Evolutionary conservation across 2,888 invertebrate species (phyloP).

Genomic region (Stomorhina lunata): DNA sequence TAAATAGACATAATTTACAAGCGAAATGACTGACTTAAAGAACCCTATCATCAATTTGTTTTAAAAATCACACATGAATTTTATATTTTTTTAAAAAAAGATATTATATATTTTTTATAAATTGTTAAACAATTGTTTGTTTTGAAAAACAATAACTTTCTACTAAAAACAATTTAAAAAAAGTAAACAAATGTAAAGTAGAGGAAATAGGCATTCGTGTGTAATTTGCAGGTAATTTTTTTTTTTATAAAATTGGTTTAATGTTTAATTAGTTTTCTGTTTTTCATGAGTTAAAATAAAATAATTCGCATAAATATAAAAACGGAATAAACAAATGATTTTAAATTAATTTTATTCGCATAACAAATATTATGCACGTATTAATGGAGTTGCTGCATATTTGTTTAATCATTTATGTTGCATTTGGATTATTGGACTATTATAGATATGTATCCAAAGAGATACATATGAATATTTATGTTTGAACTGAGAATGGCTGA

Average conservation of each 20-base stretch:
- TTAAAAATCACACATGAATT: conserved; percentile 18
- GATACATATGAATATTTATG: too few relatives aligned
- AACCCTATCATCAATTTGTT: too few relatives aligned
- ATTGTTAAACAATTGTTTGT: conserved; percentile 29
- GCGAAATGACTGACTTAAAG: too few relatives aligned
- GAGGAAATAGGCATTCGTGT: not conserved
- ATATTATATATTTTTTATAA: not conserved
- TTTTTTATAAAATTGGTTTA: not conserved
- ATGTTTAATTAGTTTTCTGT: conserved; percentile 15
- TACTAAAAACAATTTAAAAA: conserved; percentile 7
- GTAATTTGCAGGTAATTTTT: not conserved
- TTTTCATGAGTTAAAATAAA: not conserved
- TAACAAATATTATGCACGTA: conserved; percentile 9
- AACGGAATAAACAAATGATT: not conserved
- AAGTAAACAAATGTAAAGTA: not conserved
- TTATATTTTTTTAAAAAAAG: conserved; percentile 10
- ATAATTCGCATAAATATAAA: not conserved
- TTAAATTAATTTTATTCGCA: conserved; percentile 27
- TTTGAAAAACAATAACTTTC: conserved; percentile 16
- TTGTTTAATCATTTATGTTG: not conserved
- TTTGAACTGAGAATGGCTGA: not conserved
- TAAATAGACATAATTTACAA: too few relatives aligned
- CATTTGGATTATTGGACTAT: not conserved
- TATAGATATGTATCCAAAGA: too few relatives aligned
- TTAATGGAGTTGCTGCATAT: not conserved